phyloP scores from a whole-genome alignment of 2,113 vertebrate species.

The Salvelinus fontinalis region DNA sequence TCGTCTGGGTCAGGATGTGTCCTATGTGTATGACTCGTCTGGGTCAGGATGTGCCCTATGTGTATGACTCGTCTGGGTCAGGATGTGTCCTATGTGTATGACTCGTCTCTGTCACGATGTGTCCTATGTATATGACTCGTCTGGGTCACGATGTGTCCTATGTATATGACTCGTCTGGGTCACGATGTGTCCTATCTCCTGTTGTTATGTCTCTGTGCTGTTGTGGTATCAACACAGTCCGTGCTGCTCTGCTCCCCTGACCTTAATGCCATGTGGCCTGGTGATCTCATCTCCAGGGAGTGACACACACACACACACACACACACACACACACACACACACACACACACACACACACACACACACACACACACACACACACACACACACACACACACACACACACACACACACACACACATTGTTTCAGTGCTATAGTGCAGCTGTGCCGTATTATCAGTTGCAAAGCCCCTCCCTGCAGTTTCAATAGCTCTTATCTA shows the following conservation, averaged over 20 bases:
- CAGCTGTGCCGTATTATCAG: slow-evolving; percentile 44
- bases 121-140: too few relatives aligned
- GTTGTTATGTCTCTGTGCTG: not conserved
- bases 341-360: not conserved
- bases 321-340: not conserved
- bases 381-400: accelerated
- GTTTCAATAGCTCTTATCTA: slow-evolving; percentile 69
- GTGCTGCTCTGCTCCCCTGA: not conserved
- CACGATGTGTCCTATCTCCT: not conserved
- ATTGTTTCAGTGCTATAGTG: slow-evolving; percentile 8
- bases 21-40: too few relatives aligned
- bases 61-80: too few relatives aligned
- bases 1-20: too few relatives aligned
- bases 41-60: too few relatives aligned
- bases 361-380: not conserved
- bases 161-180: too few relatives aligned
- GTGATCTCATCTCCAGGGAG: slow-evolving; percentile 11
- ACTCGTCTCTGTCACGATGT: too few relatives aligned
- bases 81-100: too few relatives aligned
- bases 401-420: not conserved
- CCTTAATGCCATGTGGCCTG: not conserved
- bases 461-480: slow-evolving; percentile 36
- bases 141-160: too few relatives aligned
- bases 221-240: not conserved
- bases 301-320: not conserved